phyloP scores from a whole-genome alignment of 2,797 vertebrate genomes.

The Lerista edwardsae region DNA sequence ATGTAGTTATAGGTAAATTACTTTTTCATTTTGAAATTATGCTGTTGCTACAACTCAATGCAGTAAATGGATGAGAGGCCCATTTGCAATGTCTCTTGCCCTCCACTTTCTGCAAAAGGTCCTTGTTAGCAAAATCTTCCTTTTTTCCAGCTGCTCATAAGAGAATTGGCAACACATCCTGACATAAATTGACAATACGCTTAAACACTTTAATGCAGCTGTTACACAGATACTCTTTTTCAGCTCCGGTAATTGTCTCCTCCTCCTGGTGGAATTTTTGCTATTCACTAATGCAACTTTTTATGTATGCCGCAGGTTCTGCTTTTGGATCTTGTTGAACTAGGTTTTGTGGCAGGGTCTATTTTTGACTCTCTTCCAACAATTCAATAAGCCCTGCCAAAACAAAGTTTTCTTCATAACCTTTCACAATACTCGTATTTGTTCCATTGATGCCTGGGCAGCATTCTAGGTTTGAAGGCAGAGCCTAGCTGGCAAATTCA shows the following conservation, averaged over 20 bases:
- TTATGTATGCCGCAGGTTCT: conserved; percentile 20
- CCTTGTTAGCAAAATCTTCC: conserved; percentile 35
- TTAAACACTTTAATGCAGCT: conserved; percentile 40
- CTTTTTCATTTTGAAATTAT: conserved; percentile 71
- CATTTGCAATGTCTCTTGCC: conserved; percentile 55
- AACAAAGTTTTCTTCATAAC: background rate
- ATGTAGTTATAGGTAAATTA: conserved; percentile 95
- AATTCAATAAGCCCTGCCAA: background rate
- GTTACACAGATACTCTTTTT: conserved; percentile 3
- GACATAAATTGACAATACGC: conserved; percentile 39
- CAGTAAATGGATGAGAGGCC: conserved; percentile 61
- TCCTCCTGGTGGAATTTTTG: conserved; percentile 29
- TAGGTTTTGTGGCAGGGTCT: background rate
- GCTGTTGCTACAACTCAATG: conserved; percentile 62
- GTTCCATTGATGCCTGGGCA: background rate
- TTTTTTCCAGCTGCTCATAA: conserved; percentile 49
- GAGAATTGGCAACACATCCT: conserved; percentile 45
- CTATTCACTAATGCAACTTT: conserved; percentile 12
- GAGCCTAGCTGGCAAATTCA: background rate
- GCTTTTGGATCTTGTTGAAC: background rate
- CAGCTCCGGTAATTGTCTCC: background rate
- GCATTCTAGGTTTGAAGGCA: background rate
- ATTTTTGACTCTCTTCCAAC: background rate
- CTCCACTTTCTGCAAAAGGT: conserved; percentile 49
- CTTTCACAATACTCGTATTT: background rate